Percentiles rank a stretch among this genome's conserved stretches.
Conservation (phyloP, 2,888 invertebrate genomes). For the Polyploca ridens region DNA sequence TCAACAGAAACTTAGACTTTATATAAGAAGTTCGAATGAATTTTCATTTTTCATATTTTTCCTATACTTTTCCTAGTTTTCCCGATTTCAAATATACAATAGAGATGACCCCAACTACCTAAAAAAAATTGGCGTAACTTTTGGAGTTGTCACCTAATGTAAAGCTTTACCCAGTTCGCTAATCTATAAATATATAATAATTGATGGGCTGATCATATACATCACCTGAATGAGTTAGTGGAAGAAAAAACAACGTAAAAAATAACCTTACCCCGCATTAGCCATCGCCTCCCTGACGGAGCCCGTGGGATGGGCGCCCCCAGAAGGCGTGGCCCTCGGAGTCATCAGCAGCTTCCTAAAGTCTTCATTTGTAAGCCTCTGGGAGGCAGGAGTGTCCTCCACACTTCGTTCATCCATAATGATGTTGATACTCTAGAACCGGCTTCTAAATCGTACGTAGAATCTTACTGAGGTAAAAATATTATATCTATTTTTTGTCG, state of each 20-base stretch:
- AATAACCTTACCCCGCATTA: slow-evolving; percentile 80
- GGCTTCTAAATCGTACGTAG: background rate
- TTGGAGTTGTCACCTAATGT: no score
- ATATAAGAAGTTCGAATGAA: no score
- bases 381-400: slow-evolving; percentile 88
- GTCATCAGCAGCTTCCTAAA: slow-evolving; percentile 98
- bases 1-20: no score
- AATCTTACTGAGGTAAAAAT: no score
- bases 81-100: no score
- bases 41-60: no score
- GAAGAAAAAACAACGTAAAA: slow-evolving; percentile 22
- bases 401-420: slow-evolving; percentile 82
- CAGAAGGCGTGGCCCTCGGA: slow-evolving; percentile 90
- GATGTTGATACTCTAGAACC: background rate
- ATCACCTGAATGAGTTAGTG: slow-evolving; percentile 21
- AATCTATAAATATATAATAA: no score
- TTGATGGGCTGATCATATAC: background rate
- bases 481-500: no score
- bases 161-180: no score
- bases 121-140: no score
- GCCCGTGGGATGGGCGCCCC: slow-evolving; percentile 80
- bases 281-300: slow-evolving; percentile 89
- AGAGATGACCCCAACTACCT: no score
- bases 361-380: slow-evolving; percentile 97
- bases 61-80: no score